phyloP scores from a whole-genome alignment of 2,797 vertebrate species.

The Gallinago stenura region DNA sequence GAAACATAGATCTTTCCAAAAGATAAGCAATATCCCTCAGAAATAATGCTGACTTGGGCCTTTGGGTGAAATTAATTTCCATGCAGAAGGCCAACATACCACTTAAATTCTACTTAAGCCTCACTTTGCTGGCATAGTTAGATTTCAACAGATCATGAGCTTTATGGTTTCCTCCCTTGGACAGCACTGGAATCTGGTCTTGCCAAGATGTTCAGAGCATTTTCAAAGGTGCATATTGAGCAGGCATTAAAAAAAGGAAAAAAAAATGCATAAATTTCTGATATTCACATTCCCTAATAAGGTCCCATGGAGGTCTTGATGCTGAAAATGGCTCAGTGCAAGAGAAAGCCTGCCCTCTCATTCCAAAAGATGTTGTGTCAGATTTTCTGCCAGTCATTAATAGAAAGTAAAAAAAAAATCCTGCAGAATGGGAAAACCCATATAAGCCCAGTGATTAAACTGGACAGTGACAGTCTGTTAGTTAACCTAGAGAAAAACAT shows the following conservation, averaged over 20 bases:
- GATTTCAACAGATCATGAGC: neutral
- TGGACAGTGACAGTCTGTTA: neutral
- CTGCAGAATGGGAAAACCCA: neutral
- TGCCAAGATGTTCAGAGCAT: neutral
- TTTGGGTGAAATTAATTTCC: neutral
- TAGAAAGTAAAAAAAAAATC: neutral
- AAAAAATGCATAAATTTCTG: neutral
- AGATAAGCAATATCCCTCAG: neutral
- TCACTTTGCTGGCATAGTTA: neutral
- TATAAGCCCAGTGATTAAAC: neutral
- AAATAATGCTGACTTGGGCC: neutral
- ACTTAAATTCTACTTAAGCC: neutral
- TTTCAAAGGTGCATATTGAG: neutral
- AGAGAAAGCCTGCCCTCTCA: neutral
- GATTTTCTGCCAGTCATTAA: neutral
- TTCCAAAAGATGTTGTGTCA: neutral
- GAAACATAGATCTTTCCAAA: neutral
- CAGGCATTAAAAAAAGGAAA: neutral
- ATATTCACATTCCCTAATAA: neutral
- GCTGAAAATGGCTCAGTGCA: accelerated
- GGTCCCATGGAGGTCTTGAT: neutral
- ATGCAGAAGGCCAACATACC: neutral
- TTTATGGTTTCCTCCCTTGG: neutral
- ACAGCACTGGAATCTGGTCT: neutral
- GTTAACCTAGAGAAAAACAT: neutral